Percentiles rank a stretch among this genome's conserved stretches.
These are phyloP conservation scores for Drosophila borealis DNA, from an alignment of 2,888 invertebrate genomes.

Conservation along the genomic window DNA sequence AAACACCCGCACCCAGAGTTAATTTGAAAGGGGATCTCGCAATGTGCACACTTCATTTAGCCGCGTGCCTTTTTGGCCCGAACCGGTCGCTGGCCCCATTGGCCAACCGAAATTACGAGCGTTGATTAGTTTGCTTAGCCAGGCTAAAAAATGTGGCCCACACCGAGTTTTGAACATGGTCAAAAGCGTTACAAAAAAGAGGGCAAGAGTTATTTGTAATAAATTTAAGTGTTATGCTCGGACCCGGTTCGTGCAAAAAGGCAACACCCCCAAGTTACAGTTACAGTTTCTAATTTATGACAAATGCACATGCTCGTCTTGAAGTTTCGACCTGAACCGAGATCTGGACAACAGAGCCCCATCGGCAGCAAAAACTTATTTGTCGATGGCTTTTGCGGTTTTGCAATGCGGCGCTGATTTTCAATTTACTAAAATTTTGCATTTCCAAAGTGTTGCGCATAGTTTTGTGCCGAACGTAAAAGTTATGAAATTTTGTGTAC, in stretches of 20 bases:
- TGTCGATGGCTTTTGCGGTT: constrained; percentile 66
- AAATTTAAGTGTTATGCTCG: constrained; percentile 69
- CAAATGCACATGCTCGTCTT: constrained; percentile 77
- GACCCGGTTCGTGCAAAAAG: constrained; percentile 40
- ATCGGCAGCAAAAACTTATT: constrained; percentile 53
- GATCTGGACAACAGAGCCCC: constrained; percentile 19
- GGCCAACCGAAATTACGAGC: constrained; percentile 54
- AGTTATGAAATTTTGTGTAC: constrained; percentile 41
- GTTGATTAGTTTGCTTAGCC: constrained; percentile 75
- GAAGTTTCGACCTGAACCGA: constrained; percentile 53
- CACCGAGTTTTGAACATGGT: constrained; percentile 23
- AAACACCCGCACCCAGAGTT: neutral
- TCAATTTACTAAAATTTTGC: constrained; percentile 76
- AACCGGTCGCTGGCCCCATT: neutral
- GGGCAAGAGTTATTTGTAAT: constrained; percentile 72
- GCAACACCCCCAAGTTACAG: constrained; percentile 52
- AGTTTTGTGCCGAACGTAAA: constrained; percentile 35
- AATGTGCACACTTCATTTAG: constrained; percentile 74
- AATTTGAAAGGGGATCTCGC: constrained; percentile 46
- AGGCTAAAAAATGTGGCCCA: constrained; percentile 53
- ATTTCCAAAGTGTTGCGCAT: constrained; percentile 62
- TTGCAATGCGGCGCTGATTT: constrained; percentile 59
- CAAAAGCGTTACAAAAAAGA: constrained; percentile 37
- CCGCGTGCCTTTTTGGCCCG: constrained; percentile 47
- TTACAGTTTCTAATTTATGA: constrained; percentile 78